Evolutionary conservation across 2,888 invertebrate genomes (phyloP).

Genomic region (Augochlorella aurata): DNA sequence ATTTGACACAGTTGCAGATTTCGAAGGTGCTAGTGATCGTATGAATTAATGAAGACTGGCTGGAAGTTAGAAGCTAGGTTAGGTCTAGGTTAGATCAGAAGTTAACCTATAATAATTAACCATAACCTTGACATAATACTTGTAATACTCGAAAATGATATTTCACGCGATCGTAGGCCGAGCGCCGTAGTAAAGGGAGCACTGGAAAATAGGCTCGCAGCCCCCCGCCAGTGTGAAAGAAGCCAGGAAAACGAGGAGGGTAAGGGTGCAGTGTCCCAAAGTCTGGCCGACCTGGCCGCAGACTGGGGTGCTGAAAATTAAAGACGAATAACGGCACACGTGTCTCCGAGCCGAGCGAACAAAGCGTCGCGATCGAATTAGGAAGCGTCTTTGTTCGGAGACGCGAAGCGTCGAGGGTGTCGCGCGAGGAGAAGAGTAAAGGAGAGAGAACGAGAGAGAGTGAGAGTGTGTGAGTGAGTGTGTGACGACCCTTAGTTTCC

Average conservation of each 20-base stretch:
- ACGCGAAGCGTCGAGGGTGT: constrained; percentile 54
- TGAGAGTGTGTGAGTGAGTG: constrained; percentile 1
- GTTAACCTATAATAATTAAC: too few species aligned
- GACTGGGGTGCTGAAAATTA: constrained; percentile 50
- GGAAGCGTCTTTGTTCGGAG: constrained; percentile 70
- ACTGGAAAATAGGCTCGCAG: background rate
- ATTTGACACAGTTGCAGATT: too few species aligned
- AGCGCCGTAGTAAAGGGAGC: background rate
- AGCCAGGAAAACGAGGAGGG: background rate
- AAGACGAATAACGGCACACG: constrained; percentile 55
- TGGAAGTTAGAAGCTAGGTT: too few species aligned
- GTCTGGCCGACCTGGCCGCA: constrained; percentile 13
- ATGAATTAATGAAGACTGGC: too few species aligned
- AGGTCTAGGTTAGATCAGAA: too few species aligned
- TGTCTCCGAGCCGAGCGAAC: constrained; percentile 53
- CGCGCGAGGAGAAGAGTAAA: constrained; percentile 1
- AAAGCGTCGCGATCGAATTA: constrained; percentile 71
- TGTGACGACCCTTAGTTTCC: constrained; percentile 56
- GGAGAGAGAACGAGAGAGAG: constrained; percentile 2
- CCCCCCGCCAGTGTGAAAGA: background rate
- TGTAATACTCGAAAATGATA: background rate
- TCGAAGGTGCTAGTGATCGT: too few species aligned
- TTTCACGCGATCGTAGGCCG: background rate
- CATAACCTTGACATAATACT: too few species aligned
- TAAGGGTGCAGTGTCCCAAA: constrained; percentile 12